phyloP scores from a whole-genome alignment of 2,888 invertebrate genomes.

The Diaperis boleti region DNA sequence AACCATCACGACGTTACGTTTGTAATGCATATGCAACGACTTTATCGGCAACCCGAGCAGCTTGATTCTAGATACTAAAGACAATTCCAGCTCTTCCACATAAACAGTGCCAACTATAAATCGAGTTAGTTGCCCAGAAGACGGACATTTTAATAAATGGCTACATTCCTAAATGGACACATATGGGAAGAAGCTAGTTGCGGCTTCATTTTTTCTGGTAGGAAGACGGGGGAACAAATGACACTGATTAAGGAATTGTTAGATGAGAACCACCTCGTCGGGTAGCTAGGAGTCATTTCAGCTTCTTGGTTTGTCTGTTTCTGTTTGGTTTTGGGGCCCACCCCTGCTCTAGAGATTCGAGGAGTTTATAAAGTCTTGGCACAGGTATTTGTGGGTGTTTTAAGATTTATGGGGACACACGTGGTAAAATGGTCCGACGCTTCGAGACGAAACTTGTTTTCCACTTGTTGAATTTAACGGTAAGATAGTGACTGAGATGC shows the following conservation, averaged over 20 bases:
- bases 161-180: constrained; percentile 31
- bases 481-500: constrained; percentile 30
- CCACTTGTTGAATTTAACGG: constrained; percentile 43
- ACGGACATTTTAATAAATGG: constrained; percentile 42
- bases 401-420: constrained; percentile 38
- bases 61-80: constrained; percentile 46
- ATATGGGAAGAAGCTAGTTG: constrained; percentile 28
- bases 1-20: constrained; percentile 46
- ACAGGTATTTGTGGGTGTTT: constrained; percentile 40
- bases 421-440: constrained; percentile 33
- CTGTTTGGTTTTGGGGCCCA: no score
- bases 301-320: no score
- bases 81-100: constrained; percentile 46
- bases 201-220: constrained; percentile 16
- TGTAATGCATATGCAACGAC: constrained; percentile 50
- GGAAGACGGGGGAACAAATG: neutral
- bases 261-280: no score
- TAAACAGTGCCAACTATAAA: constrained; percentile 44
- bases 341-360: neutral
- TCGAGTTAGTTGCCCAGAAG: constrained; percentile 37
- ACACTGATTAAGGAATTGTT: constrained; percentile 9
- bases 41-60: constrained; percentile 45
- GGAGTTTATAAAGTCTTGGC: constrained; percentile 30
- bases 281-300: no score
- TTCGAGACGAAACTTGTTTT: constrained; percentile 39